phyloP scores from a whole-genome alignment of 2,113 vertebrate genomes.

The Dryoscopus gambensis region DNA sequence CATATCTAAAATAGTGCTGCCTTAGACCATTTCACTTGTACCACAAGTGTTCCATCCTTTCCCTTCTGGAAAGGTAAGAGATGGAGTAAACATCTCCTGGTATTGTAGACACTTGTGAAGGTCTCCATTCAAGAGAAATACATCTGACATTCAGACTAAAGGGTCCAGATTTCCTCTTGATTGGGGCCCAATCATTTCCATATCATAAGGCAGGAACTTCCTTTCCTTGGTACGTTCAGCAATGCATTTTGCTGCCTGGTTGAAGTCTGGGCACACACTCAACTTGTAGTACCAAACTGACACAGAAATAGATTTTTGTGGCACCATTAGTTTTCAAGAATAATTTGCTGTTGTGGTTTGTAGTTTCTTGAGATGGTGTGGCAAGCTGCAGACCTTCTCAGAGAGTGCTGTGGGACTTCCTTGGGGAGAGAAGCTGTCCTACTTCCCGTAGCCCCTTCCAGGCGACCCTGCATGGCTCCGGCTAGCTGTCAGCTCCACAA shows the following conservation, averaged over 20 bases:
- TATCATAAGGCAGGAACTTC: background rate
- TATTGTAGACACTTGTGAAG: background rate
- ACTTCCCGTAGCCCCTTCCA: too few species aligned
- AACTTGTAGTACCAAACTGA: background rate
- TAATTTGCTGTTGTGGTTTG: too few species aligned
- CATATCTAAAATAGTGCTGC: background rate
- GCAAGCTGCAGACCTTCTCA: too few species aligned
- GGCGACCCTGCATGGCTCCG: too few species aligned
- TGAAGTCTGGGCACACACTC: background rate
- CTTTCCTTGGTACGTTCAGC: background rate
- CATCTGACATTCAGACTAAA: background rate
- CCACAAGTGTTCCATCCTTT: background rate
- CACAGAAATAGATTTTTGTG: background rate
- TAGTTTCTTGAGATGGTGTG: too few species aligned
- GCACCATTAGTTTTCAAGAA: background rate
- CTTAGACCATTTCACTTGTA: background rate
- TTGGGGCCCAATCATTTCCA: background rate
- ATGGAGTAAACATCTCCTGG: background rate
- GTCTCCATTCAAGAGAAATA: background rate
- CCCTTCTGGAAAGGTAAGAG: background rate
- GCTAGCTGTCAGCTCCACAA: too few species aligned
- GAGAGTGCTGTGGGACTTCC: too few species aligned
- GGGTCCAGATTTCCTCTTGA: background rate
- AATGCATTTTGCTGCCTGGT: background rate
- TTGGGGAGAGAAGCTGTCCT: too few species aligned